Evolutionary conservation across 1,140 invertebrate species (phyloP).

Genomic region (Phocides pigmalion): DNA sequence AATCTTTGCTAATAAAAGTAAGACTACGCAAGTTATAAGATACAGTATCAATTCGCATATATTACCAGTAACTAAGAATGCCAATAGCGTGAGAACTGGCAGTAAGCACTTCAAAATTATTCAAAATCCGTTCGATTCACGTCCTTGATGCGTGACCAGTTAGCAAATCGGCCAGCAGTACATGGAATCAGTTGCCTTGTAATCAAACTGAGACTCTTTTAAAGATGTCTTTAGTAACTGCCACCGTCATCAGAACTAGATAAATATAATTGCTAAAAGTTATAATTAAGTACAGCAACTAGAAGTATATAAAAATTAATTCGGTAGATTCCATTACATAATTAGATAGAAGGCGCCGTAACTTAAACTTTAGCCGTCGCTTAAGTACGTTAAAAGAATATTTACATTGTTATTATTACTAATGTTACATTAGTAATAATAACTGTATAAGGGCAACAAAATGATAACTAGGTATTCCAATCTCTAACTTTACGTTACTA

Average conservation of each 20-base stretch:
- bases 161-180: slow-evolving; percentile 57
- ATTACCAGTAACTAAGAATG: slow-evolving; percentile 62
- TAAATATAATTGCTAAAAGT: too few species aligned
- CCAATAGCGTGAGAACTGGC: slow-evolving; percentile 74
- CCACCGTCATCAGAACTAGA: too few species aligned
- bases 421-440: too few species aligned
- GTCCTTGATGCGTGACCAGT: slow-evolving; percentile 78
- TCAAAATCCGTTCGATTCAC: slow-evolving; percentile 71
- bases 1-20: slow-evolving; percentile 15
- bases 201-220: slow-evolving; percentile 35
- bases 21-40: slow-evolving; percentile 4
- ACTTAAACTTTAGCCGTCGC: too few species aligned
- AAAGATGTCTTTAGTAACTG: slow-evolving; percentile 22
- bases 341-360: too few species aligned
- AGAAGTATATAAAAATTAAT: too few species aligned
- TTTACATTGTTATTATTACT: too few species aligned
- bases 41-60: slow-evolving; percentile 40
- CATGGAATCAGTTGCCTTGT: slow-evolving; percentile 62
- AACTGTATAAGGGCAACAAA: neutral
- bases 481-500: slow-evolving; percentile 5
- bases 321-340: too few species aligned
- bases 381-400: too few species aligned
- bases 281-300: too few species aligned
- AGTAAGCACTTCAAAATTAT: slow-evolving; percentile 72
- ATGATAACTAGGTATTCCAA: slow-evolving; percentile 1